phyloP scores from a whole-genome alignment of 2,797 vertebrate genomes.

The Danio tinwini region DNA sequence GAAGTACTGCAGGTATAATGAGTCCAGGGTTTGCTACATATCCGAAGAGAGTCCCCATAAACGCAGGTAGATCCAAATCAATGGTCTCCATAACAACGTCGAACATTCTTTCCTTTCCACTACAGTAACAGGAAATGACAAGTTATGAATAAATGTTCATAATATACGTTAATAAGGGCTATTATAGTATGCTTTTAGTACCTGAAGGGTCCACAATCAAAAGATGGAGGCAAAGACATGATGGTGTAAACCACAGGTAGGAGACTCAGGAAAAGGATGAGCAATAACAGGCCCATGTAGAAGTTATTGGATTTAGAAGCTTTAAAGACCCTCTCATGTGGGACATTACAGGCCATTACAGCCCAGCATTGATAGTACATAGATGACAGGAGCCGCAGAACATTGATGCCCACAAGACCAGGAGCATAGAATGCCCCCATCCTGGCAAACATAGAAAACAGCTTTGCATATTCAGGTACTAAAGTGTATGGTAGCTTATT shows the following conservation, averaged over 20 bases:
- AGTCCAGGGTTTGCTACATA: conserved; percentile 95
- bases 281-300: conserved; percentile 95
- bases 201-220: conserved; percentile 98
- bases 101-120: conserved; percentile 93
- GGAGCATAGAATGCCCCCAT: conserved; percentile 99
- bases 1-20: conserved; percentile 94
- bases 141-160: conserved; percentile 39
- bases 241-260: conserved; percentile 96
- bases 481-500: not conserved
- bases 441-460: conserved; percentile 73
- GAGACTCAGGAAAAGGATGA: conserved; percentile 96
- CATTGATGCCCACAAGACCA: conserved; percentile 93
- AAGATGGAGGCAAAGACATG: conserved; percentile 95
- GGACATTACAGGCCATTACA: conserved; percentile 96
- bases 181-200: conserved; percentile 63
- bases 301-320: conserved; percentile 98
- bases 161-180: conserved; percentile 24
- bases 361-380: conserved; percentile 99
- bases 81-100: conserved; percentile 96
- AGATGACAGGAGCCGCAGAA: conserved; percentile 93
- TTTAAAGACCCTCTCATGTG: conserved; percentile 95
- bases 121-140: conserved; percentile 63
- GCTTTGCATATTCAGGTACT: not conserved
- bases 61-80: conserved; percentile 88
- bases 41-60: conserved; percentile 93